These are phyloP conservation scores for Sinopyrophorus schimmeli DNA, from an alignment of 2,888 invertebrate genomes.

Conservation along the genomic window DNA sequence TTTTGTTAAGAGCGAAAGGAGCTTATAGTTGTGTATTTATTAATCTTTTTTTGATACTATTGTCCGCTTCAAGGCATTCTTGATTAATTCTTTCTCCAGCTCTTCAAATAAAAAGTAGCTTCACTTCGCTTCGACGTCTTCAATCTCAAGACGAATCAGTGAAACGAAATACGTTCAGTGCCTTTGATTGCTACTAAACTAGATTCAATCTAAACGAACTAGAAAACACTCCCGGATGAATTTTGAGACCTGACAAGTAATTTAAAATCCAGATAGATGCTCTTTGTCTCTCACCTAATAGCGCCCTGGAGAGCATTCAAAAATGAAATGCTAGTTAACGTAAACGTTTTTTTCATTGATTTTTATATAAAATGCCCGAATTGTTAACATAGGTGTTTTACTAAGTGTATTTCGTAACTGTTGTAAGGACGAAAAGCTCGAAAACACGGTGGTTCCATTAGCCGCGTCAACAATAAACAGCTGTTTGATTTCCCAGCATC, in stretches of 20 bases:
- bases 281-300: too few relatives aligned
- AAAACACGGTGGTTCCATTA: conserved; percentile 50
- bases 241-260: conserved; percentile 21
- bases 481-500: conserved; percentile 42
- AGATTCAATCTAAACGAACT: conserved; percentile 28
- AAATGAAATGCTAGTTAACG: too few relatives aligned
- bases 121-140: conserved; percentile 22
- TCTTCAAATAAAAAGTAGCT: conserved; percentile 27
- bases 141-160: conserved; percentile 27
- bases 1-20: conserved; percentile 8
- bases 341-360: conserved; percentile 19
- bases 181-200: conserved; percentile 29
- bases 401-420: conserved; percentile 17
- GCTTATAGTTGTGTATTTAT: conserved; percentile 25
- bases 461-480: conserved; percentile 49
- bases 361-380: conserved; percentile 17
- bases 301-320: too few relatives aligned
- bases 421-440: conserved; percentile 37
- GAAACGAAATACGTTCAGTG: conserved; percentile 26
- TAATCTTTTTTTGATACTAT: conserved; percentile 25
- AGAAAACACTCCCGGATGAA: conserved; percentile 22
- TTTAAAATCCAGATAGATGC: conserved; percentile 10
- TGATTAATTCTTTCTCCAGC: conserved; percentile 27
- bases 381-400: conserved; percentile 21
- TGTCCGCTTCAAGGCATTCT: conserved; percentile 19